Percentiles rank a stretch among this genome's conserved stretches.
These are phyloP conservation scores for Orchesella cincta DNA, from an alignment of 1,140 invertebrate species.

Conservation along the genomic window DNA sequence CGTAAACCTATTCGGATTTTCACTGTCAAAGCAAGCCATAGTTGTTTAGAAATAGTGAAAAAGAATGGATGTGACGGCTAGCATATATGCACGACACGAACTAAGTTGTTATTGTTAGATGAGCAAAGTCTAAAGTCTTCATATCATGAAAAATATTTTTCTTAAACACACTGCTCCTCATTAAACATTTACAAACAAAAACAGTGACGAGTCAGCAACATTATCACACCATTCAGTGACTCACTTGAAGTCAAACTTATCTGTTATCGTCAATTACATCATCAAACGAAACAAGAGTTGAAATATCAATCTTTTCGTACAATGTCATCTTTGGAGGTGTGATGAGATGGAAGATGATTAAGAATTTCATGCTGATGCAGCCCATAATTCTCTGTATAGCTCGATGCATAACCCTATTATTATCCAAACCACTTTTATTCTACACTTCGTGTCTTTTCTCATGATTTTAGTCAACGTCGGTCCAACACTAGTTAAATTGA, in stretches of 20 bases:
- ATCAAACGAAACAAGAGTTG: not conserved
- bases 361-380: too few relatives aligned
- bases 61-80: slow-evolving; percentile 8
- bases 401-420: too few relatives aligned
- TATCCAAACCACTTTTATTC: too few relatives aligned
- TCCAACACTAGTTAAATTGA: too few relatives aligned
- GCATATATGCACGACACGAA: not conserved
- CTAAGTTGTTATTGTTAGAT: not conserved
- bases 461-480: too few relatives aligned
- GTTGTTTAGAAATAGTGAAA: slow-evolving; percentile 15
- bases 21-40: not conserved
- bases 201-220: not conserved
- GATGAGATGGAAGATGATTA: too few relatives aligned
- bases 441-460: too few relatives aligned
- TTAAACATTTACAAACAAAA: not conserved
- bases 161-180: too few relatives aligned
- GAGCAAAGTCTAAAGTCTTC: not conserved
- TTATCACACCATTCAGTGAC: not conserved
- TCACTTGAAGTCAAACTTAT: not conserved
- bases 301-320: not conserved
- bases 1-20: not conserved
- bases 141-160: not conserved
- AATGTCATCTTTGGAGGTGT: not conserved
- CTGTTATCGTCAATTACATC: too few relatives aligned
- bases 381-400: too few relatives aligned